Evolutionary conservation across 2,888 invertebrate species (phyloP).

Genomic region (Yponomeuta evonymella): DNA sequence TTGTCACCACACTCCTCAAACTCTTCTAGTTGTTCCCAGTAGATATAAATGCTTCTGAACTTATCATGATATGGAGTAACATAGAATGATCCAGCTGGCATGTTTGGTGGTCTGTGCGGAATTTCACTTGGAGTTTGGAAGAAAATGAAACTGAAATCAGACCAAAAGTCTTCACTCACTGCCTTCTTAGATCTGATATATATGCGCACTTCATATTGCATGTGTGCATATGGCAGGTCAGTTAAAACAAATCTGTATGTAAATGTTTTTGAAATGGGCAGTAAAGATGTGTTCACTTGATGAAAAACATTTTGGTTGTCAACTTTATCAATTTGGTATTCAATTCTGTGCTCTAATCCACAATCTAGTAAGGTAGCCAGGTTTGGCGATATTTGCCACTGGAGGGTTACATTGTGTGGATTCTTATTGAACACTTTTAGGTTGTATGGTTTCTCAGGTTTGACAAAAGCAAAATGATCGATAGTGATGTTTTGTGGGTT

Average conservation of each 20-base stretch:
- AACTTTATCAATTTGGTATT: slow-evolving; percentile 67
- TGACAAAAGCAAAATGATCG: slow-evolving; percentile 74
- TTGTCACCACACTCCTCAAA: slow-evolving; percentile 83
- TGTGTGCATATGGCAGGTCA: slow-evolving; percentile 79
- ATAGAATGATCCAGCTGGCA: slow-evolving; percentile 82
- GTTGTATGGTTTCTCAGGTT: slow-evolving; percentile 48
- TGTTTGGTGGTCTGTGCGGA: slow-evolving; percentile 82
- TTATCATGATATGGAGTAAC: slow-evolving; percentile 59
- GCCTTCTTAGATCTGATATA: slow-evolving; percentile 15
- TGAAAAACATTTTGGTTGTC: slow-evolving; percentile 50
- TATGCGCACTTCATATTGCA: slow-evolving; percentile 84
- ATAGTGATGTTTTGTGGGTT: slow-evolving; percentile 67
- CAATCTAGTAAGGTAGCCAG: slow-evolving; percentile 48
- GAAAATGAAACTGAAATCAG: slow-evolving; percentile 76
- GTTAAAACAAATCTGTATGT: slow-evolving; percentile 49
- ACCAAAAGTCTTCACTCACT: slow-evolving; percentile 79
- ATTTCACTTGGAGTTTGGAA: slow-evolving; percentile 77
- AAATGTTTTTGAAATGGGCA: background rate
- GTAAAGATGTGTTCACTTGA: slow-evolving; percentile 7
- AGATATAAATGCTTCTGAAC: slow-evolving; percentile 79
- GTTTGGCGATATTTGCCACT: slow-evolving; percentile 55
- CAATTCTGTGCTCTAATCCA: slow-evolving; percentile 59
- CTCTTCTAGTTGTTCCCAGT: slow-evolving; percentile 85
- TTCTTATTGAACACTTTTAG: slow-evolving; percentile 42
- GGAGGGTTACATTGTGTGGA: slow-evolving; percentile 53